Percentiles rank a stretch among this genome's conserved stretches.
Evolutionary conservation across 2,797 vertebrate species (phyloP).

Genomic region (Acrossocheilus wenchowensis): DNA sequence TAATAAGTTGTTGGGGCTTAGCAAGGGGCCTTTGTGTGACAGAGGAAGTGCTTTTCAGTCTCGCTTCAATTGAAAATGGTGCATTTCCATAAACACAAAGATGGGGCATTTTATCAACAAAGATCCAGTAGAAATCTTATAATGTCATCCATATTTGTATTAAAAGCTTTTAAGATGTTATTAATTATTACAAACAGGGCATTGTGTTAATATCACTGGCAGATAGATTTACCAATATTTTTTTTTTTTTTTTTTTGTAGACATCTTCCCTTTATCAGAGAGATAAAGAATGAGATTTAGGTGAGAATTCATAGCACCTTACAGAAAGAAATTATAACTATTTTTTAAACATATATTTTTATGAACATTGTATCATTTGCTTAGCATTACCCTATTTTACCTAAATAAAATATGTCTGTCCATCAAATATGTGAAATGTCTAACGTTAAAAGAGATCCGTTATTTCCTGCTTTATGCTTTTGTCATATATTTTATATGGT

Average conservation of each 20-base stretch:
- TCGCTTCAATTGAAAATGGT: conserved; percentile 61
- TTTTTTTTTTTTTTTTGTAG: neutral
- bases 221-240: neutral
- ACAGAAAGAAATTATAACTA: neutral
- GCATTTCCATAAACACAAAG: conserved; percentile 66
- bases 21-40: conserved; percentile 69
- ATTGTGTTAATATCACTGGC: conserved; percentile 27
- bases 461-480: neutral
- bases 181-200: conserved; percentile 39
- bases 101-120: conserved; percentile 61
- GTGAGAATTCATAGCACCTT: neutral
- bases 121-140: conserved; percentile 45
- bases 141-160: conserved; percentile 44
- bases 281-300: neutral
- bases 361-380: neutral
- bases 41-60: conserved; percentile 57
- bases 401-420: neutral
- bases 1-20: conserved; percentile 73
- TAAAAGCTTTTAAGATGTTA: conserved; percentile 23
- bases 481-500: neutral
- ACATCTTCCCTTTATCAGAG: conserved; percentile 1
- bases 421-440: neutral
- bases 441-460: neutral
- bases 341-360: neutral
- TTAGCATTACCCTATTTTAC: neutral